Percentiles rank a stretch among this genome's conserved stretches.
Evolutionary conservation across 2,113 vertebrate genomes (phyloP).

Genomic region (Ctenomys sociabilis): DNA sequence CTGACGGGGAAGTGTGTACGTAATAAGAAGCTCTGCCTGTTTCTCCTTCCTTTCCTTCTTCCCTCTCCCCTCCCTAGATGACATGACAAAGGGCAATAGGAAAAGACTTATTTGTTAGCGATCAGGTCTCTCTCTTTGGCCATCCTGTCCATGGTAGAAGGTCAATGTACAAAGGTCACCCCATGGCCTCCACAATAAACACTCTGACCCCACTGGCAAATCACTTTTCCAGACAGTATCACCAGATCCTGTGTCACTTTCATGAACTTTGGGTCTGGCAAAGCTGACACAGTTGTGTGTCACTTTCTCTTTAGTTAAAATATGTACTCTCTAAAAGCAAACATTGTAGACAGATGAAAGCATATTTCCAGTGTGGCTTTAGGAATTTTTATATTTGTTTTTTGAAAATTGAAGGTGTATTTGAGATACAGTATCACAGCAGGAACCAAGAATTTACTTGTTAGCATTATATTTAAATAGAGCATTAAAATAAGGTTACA

Average conservation of each 20-base stretch:
- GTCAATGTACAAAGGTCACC: slow-evolving; percentile 63
- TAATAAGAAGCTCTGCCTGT: neutral
- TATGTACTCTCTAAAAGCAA: slow-evolving; percentile 48
- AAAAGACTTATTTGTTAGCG: slow-evolving; percentile 50
- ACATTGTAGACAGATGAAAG: neutral
- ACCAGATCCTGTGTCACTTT: slow-evolving; percentile 73
- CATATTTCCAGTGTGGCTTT: slow-evolving; percentile 19
- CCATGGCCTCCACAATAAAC: slow-evolving; percentile 53
- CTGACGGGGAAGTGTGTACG: neutral
- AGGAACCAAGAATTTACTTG: slow-evolving; percentile 28
- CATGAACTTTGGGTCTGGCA: slow-evolving; percentile 68
- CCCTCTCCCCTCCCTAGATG: neutral
- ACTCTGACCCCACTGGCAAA: slow-evolving; percentile 71
- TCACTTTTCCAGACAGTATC: slow-evolving; percentile 77
- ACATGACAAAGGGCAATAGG: slow-evolving; percentile 12
- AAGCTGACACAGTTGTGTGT: slow-evolving; percentile 43
- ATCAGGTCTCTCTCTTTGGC: neutral
- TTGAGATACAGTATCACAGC: neutral
- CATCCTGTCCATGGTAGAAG: slow-evolving; percentile 26
- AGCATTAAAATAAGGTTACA: neutral
- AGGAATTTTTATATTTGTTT: neutral
- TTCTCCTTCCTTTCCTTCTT: neutral
- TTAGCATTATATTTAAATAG: neutral
- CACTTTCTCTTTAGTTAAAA: slow-evolving; percentile 51
- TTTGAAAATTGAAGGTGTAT: slow-evolving; percentile 28